Percentiles rank a stretch among this genome's conserved stretches.
Evolutionary conservation across 2,797 vertebrate species (phyloP).

Genomic region (Pachyuromys duprasi): DNA sequence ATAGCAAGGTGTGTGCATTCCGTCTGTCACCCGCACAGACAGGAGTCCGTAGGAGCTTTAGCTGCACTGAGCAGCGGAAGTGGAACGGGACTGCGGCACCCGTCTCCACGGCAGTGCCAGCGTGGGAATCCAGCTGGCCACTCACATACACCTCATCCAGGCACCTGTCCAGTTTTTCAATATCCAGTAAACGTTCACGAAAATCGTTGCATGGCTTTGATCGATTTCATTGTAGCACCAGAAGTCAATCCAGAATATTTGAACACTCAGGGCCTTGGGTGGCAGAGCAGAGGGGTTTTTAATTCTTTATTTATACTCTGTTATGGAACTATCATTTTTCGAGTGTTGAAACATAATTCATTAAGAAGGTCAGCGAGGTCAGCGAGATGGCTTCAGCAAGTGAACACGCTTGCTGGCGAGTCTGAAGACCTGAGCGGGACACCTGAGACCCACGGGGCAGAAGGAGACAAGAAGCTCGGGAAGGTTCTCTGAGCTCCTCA

Average conservation of each 20-base stretch:
- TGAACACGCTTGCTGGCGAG: too few relatives aligned
- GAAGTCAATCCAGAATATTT: neutral
- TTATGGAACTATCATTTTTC: constrained; percentile 33
- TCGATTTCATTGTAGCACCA: neutral
- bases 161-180: neutral
- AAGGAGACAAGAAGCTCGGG: neutral
- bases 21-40: neutral
- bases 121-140: neutral
- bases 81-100: neutral
- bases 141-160: neutral
- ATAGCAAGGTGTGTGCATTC: constrained; percentile 1
- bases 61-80: neutral
- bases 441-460: neutral
- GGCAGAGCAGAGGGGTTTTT: neutral
- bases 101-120: neutral
- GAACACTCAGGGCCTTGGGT: neutral
- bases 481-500: neutral
- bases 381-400: neutral
- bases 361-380: neutral
- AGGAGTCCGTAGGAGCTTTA: constrained; percentile 15
- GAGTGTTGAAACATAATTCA: neutral
- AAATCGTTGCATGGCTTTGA: constrained; percentile 29
- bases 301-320: neutral
- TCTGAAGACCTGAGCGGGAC: neutral
- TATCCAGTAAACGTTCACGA: neutral